A percentile compares a stretch with the other conserved stretches of the same genome.
These are phyloP conservation scores for Spea hammondii DNA, from an alignment of 2,797 vertebrate species.

Conservation along the genomic window DNA sequence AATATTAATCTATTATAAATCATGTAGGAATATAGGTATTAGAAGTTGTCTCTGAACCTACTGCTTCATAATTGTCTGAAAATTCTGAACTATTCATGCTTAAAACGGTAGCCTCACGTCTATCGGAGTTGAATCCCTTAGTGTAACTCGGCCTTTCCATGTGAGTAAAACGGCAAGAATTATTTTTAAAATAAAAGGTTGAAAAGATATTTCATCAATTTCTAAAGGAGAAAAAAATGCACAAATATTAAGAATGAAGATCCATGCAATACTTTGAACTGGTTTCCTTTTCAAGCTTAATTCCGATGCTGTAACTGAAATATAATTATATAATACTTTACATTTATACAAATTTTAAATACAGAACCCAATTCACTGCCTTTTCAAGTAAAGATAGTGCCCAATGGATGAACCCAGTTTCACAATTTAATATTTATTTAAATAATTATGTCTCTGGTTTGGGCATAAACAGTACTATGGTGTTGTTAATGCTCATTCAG, in stretches of 20 bases:
- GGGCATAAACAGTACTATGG: too few relatives aligned
- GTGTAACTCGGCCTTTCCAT: slow-evolving; percentile 43
- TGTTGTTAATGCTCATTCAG: too few relatives aligned
- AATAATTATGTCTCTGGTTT: too few relatives aligned
- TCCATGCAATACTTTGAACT: slow-evolving; percentile 6
- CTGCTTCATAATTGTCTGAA: slow-evolving; percentile 46
- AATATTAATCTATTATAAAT: slow-evolving; percentile 33
- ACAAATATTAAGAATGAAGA: not conserved
- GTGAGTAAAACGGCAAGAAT: slow-evolving; percentile 46
- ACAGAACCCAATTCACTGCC: slow-evolving; percentile 11
- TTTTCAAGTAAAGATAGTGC: not conserved
- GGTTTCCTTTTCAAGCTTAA: slow-evolving; percentile 3
- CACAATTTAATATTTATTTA: too few relatives aligned
- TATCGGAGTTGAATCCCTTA: slow-evolving; percentile 44
- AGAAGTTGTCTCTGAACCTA: slow-evolving; percentile 29
- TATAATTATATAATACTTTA: slow-evolving; percentile 32
- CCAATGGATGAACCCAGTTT: not conserved
- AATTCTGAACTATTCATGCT: slow-evolving; percentile 46
- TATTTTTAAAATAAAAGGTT: slow-evolving; percentile 33
- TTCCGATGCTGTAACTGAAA: slow-evolving; percentile 6
- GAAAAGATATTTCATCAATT: slow-evolving; percentile 35
- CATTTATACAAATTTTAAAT: slow-evolving; percentile 27
- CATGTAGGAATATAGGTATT: slow-evolving; percentile 39
- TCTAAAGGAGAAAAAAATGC: slow-evolving; percentile 18
- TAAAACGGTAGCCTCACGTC: slow-evolving; percentile 48